Conservation (phyloP, 2,797 vertebrate species). For the Tokudaia muenninki region DNA sequence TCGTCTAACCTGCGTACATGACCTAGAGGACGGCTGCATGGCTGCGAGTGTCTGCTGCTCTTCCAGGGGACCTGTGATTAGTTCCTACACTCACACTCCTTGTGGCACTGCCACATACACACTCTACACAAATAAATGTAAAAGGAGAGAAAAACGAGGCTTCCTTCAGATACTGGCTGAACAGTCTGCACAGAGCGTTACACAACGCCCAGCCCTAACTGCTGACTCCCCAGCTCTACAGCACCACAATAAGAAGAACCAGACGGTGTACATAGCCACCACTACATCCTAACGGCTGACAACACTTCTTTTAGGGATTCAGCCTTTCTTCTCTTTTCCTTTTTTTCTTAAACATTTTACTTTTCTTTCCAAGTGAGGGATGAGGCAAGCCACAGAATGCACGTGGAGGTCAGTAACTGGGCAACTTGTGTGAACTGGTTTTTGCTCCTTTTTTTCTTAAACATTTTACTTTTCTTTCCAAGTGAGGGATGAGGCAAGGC, state of each 20-base stretch:
- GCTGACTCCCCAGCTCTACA: conserved; percentile 4
- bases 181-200: not conserved
- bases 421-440: not conserved
- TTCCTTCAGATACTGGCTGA: not conserved
- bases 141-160: not conserved
- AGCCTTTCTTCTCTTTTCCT: not conserved
- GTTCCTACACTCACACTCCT: not conserved
- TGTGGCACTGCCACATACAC: not conserved
- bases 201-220: not conserved
- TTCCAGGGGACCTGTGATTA: not conserved
- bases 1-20: not conserved
- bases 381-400: not conserved
- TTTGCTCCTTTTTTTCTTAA: not conserved
- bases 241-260: conserved; percentile 48
- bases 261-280: not conserved
- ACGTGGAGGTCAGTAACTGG: no score
- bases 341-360: not conserved
- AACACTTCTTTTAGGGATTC: not conserved
- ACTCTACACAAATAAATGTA: not conserved
- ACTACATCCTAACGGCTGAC: conserved; percentile 17
- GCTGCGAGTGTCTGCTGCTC: not conserved
- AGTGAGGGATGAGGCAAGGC: not conserved
- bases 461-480: not conserved
- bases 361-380: not conserved
- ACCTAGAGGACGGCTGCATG: not conserved